Base-by-base conservation (phyloP, 2,888 invertebrate species). In the Parelbella ahira region DNA sequence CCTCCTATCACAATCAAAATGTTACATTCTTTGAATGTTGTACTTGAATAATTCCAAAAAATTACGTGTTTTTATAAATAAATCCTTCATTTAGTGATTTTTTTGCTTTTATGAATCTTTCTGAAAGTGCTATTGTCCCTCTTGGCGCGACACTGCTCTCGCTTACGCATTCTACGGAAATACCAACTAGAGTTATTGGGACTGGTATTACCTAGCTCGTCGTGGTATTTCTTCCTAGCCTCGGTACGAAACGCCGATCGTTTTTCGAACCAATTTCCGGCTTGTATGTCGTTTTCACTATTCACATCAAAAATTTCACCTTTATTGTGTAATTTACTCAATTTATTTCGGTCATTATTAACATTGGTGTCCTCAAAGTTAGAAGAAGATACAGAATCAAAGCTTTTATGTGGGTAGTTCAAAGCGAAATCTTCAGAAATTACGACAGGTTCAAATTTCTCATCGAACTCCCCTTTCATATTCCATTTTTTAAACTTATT, bases 401-500 rank as follows among this genome's bases (percentile, higher is more conserved):
- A 60, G 7, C 53, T 43, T 37, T 54, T 61, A 39, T 69, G 64
- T 0, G 56, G 53, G 20, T 63, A 64, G 43, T 56, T 66, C 5
- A 61, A 38, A 6, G 53, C 41, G 47, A 54, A 54, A 32, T 74
- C 71, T 45, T 66, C 68, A 12, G 69, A 60, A 44, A 69, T 60
- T 32, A 66, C 29, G 20, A 50, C 36, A 29, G 79, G 74, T 53
- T 82, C 84, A 60, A 69, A 84, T 10, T 53, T 84, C 78, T 52
- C 76, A 76, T 49, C 81, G 52, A 37, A 76, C 11, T 79, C 82
- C 13, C 75, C 79, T 51, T 86, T 86, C 69, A 82, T 77, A 59
- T 84, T 81, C 77, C 81, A 86, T 45, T 82, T 76, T 49, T 83
- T 82, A 58, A 83, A 79, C 51, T 82, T 84, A 53, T 81, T 78